Base-by-base conservation (phyloP, 2,797 vertebrate genomes). In the Phaenicophaeus curvirostris region DNA sequence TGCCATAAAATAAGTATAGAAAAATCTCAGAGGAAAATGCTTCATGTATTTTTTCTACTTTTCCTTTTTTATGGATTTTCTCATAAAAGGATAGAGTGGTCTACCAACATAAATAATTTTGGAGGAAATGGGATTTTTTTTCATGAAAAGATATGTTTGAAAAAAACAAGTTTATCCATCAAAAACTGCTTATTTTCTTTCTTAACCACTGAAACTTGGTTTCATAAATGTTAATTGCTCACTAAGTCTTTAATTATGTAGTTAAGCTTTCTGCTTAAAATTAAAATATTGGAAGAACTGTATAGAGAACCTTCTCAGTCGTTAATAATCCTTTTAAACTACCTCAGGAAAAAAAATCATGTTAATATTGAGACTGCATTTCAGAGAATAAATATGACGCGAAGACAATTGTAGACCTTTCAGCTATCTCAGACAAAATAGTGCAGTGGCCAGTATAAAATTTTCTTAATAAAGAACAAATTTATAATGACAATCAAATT, bases 1-100 rank as follows among this genome's bases (percentile, higher is more conserved):
- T 89, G 48, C 62, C 68, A 84, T 91, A 69, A 87, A 93, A 91
- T 86, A 93, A 96, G 94, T 85, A 92, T 35, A 48, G 51, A 92
- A 77, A 93, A 85, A 50, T 62, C 91, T 91, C 87, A 76, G 69
- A 91, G 93, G 89, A 73, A 86, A 91, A 69, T 58, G 37, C 91
- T 75, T 86, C 66, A 73, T 75, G 25, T 62, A 15, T 86, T 86
- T 84, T 65, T 87, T 89, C 58, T 87, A 9, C 54, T 80, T 87
- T 75, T 89, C 11, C 27, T 89, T 83, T 88, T 85, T 57, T 12
- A 42, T 81, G 69, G 37, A 83, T 77, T 92, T 92, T 81, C 51
- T 93, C 37, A 73, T 50, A 37, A 62, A 90, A 63, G 11, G 8
- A 16, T 92, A 69, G 51, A 59, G 57, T 35, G 54, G 21, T 73